Percentiles rank a stretch among this genome's conserved stretches.
These are phyloP conservation scores for Brotula barbata DNA, from an alignment of 2,797 vertebrate species.

Conservation along the genomic window DNA sequence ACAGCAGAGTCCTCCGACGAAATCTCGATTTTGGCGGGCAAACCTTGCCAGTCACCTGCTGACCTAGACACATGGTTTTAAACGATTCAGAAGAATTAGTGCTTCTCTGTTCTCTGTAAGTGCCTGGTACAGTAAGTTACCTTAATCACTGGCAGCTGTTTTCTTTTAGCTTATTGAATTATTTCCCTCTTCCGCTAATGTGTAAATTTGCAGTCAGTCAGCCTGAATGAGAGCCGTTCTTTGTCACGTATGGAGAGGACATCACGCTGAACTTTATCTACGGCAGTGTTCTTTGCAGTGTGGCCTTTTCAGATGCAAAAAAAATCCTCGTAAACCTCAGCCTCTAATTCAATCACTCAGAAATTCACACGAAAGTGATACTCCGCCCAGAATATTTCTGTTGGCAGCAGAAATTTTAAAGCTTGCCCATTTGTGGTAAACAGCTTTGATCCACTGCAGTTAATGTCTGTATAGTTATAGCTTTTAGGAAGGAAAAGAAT, in stretches of 20 bases:
- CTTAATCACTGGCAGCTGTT: slow-evolving; percentile 54
- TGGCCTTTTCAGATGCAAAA: no score
- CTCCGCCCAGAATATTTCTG: no score
- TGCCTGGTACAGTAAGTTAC: slow-evolving; percentile 34
- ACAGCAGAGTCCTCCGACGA: slow-evolving; percentile 16
- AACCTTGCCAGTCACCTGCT: not conserved
- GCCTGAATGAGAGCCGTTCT: slow-evolving; percentile 11
- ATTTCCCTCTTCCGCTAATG: slow-evolving; percentile 31
- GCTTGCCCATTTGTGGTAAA: no score
- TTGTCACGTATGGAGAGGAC: not conserved
- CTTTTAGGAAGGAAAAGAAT: no score
- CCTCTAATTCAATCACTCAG: no score
- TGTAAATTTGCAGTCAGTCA: slow-evolving; percentile 37
- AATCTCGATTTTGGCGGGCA: not conserved
- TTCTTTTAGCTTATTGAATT: slow-evolving; percentile 52
- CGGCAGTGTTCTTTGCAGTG: not conserved
- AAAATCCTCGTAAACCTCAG: no score
- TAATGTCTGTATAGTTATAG: no score
- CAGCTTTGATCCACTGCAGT: no score
- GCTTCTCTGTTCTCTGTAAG: slow-evolving; percentile 34
- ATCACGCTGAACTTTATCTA: slow-evolving; percentile 1
- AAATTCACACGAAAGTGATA: no score
- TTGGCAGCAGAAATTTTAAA: no score
- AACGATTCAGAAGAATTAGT: slow-evolving; percentile 5
- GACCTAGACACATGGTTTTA: slow-evolving; percentile 5